Percentiles rank a stretch among this genome's conserved stretches.
These are phyloP conservation scores for Pao palembangensis DNA, from an alignment of 2,113 vertebrate genomes.

Conservation along the genomic window DNA sequence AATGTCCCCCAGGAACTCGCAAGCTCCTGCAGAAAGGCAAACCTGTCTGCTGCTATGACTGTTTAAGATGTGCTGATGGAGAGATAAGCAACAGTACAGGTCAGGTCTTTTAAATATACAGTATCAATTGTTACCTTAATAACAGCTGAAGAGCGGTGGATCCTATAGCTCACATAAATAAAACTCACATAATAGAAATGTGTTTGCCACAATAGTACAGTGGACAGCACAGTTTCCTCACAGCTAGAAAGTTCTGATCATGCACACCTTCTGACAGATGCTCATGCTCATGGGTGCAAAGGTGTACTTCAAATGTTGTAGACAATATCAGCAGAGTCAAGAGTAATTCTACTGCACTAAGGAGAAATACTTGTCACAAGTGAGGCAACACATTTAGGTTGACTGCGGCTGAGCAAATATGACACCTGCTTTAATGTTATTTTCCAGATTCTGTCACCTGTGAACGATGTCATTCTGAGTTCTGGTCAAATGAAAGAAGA, in stretches of 20 bases:
- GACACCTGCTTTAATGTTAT: background rate
- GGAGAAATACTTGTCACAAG: background rate
- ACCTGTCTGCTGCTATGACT: slow-evolving; percentile 74
- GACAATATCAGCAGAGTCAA: too few species aligned
- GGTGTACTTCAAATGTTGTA: too few species aligned
- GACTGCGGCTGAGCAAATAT: background rate
- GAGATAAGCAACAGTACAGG: slow-evolving; percentile 69
- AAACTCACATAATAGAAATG: too few species aligned
- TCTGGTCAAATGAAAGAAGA: slow-evolving; percentile 65
- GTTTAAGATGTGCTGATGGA: slow-evolving; percentile 68
- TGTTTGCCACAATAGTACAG: too few species aligned
- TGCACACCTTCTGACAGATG: too few species aligned
- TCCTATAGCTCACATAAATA: too few species aligned
- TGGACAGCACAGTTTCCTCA: too few species aligned
- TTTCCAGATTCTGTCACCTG: slow-evolving; percentile 67
- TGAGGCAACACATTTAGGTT: background rate
- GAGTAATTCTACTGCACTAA: background rate
- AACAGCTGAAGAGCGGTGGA: too few species aligned
- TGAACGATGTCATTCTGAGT: slow-evolving; percentile 56
- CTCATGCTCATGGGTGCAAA: too few species aligned
- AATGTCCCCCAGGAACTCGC: slow-evolving; percentile 64
- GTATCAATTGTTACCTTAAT: too few species aligned
- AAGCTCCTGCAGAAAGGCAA: slow-evolving; percentile 72
- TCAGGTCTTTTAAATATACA: slow-evolving; percentile 2
- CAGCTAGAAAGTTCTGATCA: too few species aligned